Evolutionary conservation across 2,797 vertebrate genomes (phyloP).

Genomic region (Dryobates pubescens): DNA sequence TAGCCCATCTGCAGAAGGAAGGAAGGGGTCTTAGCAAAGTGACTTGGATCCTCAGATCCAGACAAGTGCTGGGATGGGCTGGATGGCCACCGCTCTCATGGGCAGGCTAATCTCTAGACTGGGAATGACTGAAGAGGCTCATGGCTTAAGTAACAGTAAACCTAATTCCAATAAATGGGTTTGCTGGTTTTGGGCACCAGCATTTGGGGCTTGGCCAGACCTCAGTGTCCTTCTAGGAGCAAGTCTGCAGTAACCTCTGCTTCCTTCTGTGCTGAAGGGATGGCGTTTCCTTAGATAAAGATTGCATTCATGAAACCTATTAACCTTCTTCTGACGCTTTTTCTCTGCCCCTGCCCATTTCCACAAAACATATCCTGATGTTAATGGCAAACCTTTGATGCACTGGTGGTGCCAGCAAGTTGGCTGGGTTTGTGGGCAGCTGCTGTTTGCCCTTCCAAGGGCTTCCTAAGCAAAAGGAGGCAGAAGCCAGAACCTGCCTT

Average conservation of each 20-base stretch:
- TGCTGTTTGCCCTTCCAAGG: not conserved
- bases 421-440: not conserved
- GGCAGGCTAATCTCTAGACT: not conserved
- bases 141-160: not conserved
- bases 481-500: not conserved
- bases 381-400: not conserved
- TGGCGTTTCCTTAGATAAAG: not conserved
- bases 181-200: not conserved
- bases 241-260: not conserved
- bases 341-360: not conserved
- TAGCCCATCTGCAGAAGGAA: not conserved
- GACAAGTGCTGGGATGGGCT: not conserved
- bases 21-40: not conserved
- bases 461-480: not conserved
- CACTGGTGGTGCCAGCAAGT: rapidly evolving
- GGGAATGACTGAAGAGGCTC: not conserved
- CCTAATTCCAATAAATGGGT: not conserved
- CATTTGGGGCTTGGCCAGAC: not conserved
- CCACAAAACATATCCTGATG: not conserved
- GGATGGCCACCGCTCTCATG: rapidly evolving
- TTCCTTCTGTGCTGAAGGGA: not conserved
- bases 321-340: not conserved
- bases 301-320: not conserved
- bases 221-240: not conserved
- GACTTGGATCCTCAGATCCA: not conserved